Base-by-base conservation (phyloP, 2,888 invertebrate genomes). In the Trichacis sp. region DNA sequence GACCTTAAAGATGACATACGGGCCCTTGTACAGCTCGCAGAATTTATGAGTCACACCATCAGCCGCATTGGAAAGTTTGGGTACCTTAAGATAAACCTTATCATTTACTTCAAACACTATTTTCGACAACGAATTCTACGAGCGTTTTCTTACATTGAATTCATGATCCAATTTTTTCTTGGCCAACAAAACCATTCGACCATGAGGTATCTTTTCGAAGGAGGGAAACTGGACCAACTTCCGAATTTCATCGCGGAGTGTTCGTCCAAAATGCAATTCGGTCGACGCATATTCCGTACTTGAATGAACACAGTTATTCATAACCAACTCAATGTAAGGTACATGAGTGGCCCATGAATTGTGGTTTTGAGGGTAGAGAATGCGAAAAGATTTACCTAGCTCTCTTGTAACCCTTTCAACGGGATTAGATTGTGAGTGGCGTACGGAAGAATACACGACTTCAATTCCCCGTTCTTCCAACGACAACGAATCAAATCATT, bases 391-490 rank as follows among this genome's bases (percentile, higher is more conserved):
- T 11, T 52, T 15, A 0, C 66, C 63, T 1, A 69, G 8, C 17
- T 69, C 66, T n/a, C n/a, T n/a, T n/a, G n/a, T n/a, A n/a, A n/a
- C n/a, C n/a, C n/a, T n/a, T n/a, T n/a, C n/a, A n/a, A 58, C n/a
- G n/a, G n/a, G n/a, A n/a, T n/a, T n/a, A n/a, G n/a, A n/a, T 20
- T 70, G 64, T 0, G 70, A 68, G 24, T 68, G 61, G 1, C 70
- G 43, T 2, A 70, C 51, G 0, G 60, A 56, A 1, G 56, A 59
- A 30, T 17, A 60, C 0, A 36, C n/a, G 0, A 49, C 15, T 0
- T 24, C 11, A 17, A 64, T 64, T 5, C 29, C 1, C 9, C 20
- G 18, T 19, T 18, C 11, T 18, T 30, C 33, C 12, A 63, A 15
- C 5, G 8, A 11, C 3, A n/a, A n/a, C n/a, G n/a, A n/a, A n/a